Percentiles rank a stretch among this genome's conserved stretches.
phyloP scores from a whole-genome alignment of 2,113 vertebrate species.

The Todiramphus chloris region DNA sequence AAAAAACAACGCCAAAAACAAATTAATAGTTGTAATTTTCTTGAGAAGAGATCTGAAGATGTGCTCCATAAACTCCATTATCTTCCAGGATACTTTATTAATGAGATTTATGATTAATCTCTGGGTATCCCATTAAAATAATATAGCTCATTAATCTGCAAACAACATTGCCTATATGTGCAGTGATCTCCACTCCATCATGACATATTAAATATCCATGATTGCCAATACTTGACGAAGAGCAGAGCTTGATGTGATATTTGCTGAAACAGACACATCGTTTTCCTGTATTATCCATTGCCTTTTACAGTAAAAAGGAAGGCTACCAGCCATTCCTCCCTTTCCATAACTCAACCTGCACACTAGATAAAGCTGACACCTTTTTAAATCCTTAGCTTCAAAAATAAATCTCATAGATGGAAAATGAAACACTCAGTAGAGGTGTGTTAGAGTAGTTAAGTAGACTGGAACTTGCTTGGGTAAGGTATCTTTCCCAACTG shows the following conservation, averaged over 20 bases:
- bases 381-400: background rate
- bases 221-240: background rate
- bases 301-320: background rate
- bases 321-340: no score
- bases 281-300: background rate
- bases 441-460: background rate
- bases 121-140: background rate
- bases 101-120: background rate
- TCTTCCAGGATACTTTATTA: background rate
- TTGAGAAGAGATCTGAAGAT: background rate
- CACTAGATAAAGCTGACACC: background rate
- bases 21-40: background rate
- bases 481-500: background rate
- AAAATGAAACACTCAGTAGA: background rate
- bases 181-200: background rate
- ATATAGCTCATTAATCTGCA: background rate
- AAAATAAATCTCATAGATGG: background rate
- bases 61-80: background rate
- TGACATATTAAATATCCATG: background rate
- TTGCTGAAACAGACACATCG: background rate
- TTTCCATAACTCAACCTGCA: background rate
- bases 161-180: background rate
- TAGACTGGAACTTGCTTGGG: background rate
- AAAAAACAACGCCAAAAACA: background rate
- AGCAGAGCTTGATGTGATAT: background rate